phyloP scores from a whole-genome alignment of 2,888 invertebrate genomes.

The Stenolophus ochropezus region DNA sequence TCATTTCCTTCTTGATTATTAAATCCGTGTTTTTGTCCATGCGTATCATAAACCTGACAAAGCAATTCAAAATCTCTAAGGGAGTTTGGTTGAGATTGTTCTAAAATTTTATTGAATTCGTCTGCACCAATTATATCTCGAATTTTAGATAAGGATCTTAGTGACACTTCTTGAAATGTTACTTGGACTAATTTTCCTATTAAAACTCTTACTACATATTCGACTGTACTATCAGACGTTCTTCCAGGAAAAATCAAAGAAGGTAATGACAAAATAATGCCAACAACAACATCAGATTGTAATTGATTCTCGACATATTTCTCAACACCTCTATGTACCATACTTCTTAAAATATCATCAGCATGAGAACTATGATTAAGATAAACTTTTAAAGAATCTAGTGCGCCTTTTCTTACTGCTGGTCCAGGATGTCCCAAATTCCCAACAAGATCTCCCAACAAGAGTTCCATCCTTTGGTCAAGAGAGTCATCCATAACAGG shows the following conservation, averaged over 20 bases:
- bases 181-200: conserved; percentile 73
- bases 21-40: conserved; percentile 58
- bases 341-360: conserved; percentile 80
- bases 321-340: conserved; percentile 81
- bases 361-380: conserved; percentile 81
- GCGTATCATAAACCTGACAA: conserved; percentile 77
- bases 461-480: conserved; percentile 79
- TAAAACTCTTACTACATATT: conserved; percentile 70
- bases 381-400: conserved; percentile 85
- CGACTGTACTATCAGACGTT: conserved; percentile 72
- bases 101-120: conserved; percentile 77
- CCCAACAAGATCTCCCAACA: conserved; percentile 82
- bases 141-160: conserved; percentile 82
- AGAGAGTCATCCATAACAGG: conserved; percentile 80
- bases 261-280: conserved; percentile 80
- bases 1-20: conserved; percentile 24
- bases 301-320: conserved; percentile 76
- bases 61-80: conserved; percentile 77
- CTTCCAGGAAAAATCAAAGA: conserved; percentile 77
- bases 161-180: conserved; percentile 78
- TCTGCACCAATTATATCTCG: conserved; percentile 80
- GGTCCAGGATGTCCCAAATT: conserved; percentile 88
- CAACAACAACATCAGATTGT: conserved; percentile 78
- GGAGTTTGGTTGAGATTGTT: conserved; percentile 72
- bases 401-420: conserved; percentile 86